phyloP scores from a whole-genome alignment of 2,888 invertebrate genomes.

The Hecatera dysodea region DNA sequence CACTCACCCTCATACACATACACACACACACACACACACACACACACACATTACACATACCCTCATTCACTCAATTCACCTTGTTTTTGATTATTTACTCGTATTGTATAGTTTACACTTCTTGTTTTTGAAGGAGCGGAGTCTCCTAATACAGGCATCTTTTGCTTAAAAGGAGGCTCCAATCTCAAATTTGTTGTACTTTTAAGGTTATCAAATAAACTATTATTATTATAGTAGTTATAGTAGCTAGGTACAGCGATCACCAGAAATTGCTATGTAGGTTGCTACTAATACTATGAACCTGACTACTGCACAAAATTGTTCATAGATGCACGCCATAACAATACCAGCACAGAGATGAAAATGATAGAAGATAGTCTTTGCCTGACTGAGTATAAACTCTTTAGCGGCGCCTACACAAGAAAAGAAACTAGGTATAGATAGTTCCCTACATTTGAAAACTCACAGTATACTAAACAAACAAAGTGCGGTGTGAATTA shows the following conservation, averaged over 20 bases:
- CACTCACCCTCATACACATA: too few species aligned
- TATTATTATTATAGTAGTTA: too few species aligned
- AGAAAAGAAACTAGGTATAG: background rate
- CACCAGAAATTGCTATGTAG: background rate
- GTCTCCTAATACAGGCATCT: too few species aligned
- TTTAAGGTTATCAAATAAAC: too few species aligned
- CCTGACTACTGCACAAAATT: background rate
- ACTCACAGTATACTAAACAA: conserved; percentile 27
- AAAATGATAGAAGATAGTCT: background rate
- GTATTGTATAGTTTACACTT: too few species aligned
- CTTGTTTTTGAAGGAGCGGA: too few species aligned
- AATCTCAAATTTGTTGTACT: too few species aligned
- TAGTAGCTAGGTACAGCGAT: background rate
- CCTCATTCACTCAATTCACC: too few species aligned
- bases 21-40: too few species aligned
- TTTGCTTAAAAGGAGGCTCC: too few species aligned
- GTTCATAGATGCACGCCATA: background rate
- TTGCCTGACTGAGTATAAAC: background rate
- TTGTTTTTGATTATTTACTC: too few species aligned
- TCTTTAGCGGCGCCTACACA: background rate
- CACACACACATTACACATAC: too few species aligned
- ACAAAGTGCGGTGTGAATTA: conserved; percentile 53
- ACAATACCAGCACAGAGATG: background rate
- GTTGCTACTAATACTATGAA: background rate
- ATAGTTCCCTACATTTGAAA: conserved; percentile 11